Evolutionary conservation across 2,797 vertebrate genomes (phyloP).

Genomic region (Platyrinchus mystaceus): DNA sequence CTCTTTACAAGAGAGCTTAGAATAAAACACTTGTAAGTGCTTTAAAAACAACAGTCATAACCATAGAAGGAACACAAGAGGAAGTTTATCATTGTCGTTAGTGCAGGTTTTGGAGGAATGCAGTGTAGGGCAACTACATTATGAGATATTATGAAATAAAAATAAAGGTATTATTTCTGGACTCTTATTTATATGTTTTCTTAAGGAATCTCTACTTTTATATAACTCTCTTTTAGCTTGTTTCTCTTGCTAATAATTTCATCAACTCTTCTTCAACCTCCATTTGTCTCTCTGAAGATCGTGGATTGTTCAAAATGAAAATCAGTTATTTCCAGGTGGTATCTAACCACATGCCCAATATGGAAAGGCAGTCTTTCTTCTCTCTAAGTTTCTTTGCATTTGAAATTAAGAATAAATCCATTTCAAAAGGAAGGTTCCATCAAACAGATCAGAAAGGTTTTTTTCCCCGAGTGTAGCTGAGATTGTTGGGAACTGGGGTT

Average conservation of each 20-base stretch:
- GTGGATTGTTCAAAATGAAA: background rate
- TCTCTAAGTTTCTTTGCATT: background rate
- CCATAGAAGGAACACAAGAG: background rate
- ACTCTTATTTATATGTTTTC: background rate
- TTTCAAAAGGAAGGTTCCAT: background rate
- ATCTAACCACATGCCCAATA: background rate
- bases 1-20: background rate
- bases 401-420: background rate
- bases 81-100: background rate
- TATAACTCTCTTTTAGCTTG: background rate
- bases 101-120: background rate
- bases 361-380: background rate
- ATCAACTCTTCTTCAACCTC: background rate
- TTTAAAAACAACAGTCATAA: background rate
- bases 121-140: background rate
- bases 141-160: background rate
- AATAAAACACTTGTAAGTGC: background rate
- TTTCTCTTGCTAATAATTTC: background rate
- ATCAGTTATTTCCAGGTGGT: background rate
- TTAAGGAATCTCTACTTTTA: background rate
- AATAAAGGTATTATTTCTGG: background rate
- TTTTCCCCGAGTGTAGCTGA: background rate
- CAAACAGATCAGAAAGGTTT: background rate
- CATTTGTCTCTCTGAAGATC: background rate
- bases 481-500: background rate